Conservation (phyloP, 92 coral and sea anemone species). For the Parazoanthus swiftii region DNA sequence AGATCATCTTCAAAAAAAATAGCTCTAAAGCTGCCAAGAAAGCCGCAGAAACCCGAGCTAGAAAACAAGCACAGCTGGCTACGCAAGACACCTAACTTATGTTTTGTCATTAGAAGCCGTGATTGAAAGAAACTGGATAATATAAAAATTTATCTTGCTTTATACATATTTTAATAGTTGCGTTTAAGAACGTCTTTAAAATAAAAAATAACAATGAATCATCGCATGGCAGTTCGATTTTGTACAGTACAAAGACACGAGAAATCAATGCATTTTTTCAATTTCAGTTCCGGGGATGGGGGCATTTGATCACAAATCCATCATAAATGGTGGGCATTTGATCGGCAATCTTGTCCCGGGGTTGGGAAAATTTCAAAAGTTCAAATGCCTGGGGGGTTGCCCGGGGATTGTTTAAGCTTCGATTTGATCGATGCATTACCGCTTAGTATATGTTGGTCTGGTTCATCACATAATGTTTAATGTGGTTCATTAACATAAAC, state of each 20-base stretch:
- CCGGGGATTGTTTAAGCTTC: too few relatives aligned
- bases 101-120: slow-evolving; percentile 4
- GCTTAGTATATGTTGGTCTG: too few relatives aligned
- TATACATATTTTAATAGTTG: slow-evolving; percentile 17
- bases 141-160: slow-evolving; percentile 20
- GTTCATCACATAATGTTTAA: too few relatives aligned
- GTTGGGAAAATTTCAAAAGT: not conserved
- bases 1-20: slow-evolving; percentile 47
- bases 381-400: not conserved
- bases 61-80: slow-evolving; percentile 33
- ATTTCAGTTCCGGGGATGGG: too few relatives aligned
- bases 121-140: slow-evolving; percentile 19
- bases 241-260: too few relatives aligned
- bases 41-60: slow-evolving; percentile 55
- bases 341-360: not conserved
- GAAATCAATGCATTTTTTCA: too few relatives aligned
- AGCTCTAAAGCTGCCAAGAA: slow-evolving; percentile 48
- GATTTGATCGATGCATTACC: too few relatives aligned
- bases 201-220: too few relatives aligned
- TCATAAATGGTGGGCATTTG: not conserved
- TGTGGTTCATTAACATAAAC: too few relatives aligned
- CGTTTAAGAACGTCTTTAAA: too few relatives aligned
- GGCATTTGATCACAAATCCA: too few relatives aligned
- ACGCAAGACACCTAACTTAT: slow-evolving; percentile 16
- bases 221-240: too few relatives aligned